Conservation (phyloP, 2,888 invertebrate species). For the Pomacea canaliculata region DNA sequence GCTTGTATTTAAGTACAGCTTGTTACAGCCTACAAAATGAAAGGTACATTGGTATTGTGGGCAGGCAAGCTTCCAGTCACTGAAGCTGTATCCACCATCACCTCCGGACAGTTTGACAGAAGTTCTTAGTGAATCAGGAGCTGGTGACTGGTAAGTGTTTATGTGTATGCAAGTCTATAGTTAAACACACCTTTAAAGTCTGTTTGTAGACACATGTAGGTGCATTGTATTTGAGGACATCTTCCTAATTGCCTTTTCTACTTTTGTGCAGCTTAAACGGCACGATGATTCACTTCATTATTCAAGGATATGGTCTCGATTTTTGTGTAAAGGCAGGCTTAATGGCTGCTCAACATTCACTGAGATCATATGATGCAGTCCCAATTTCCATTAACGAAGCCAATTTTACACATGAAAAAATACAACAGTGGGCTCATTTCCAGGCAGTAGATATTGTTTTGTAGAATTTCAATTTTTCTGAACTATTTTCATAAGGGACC, state of each 20-base stretch:
- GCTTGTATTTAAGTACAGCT: too few species aligned
- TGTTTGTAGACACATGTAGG: too few species aligned
- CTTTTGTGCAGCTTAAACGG: constrained; percentile 52
- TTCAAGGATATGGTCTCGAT: constrained; percentile 45
- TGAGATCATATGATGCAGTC: constrained; percentile 50
- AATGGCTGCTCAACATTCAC: constrained; percentile 55
- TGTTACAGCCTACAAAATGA: too few species aligned
- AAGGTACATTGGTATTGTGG: neutral
- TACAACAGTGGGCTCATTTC: constrained; percentile 17
- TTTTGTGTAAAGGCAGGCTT: constrained; percentile 53
- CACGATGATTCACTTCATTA: constrained; percentile 47
- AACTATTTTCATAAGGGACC: too few species aligned
- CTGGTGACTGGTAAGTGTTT: constrained; percentile 78
- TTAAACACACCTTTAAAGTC: too few species aligned
- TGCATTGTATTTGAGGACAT: too few species aligned
- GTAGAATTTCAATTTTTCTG: too few species aligned
- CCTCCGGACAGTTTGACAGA: constrained; percentile 38
- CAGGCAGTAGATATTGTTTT: too few species aligned
- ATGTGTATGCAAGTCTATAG: too few species aligned
- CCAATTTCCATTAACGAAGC: constrained; percentile 33
- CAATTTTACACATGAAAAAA: constrained; percentile 9
- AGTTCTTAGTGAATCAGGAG: constrained; percentile 84
- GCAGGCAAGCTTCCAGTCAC: too few species aligned
- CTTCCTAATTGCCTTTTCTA: too few species aligned
- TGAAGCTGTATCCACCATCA: constrained; percentile 49